Base-by-base conservation (phyloP, 2,113 vertebrate species). In the Ctenomys sociabilis region DNA sequence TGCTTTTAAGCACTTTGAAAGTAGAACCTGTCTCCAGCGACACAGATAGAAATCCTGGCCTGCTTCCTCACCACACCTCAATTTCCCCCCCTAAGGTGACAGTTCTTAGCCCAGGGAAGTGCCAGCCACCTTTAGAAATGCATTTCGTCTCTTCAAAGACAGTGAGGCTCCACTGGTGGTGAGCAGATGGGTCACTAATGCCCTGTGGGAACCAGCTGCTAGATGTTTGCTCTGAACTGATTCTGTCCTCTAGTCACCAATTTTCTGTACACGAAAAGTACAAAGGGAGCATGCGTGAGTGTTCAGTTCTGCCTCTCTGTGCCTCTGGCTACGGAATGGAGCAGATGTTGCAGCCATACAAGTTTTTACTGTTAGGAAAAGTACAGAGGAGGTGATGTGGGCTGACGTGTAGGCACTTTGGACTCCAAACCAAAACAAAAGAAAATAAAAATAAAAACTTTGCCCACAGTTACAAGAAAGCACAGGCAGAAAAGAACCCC, bases 281-380 rank as follows among this genome's bases (percentile, higher is more conserved):
- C 24, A 43, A 32, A 63, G 40, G 28, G 83, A 11, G 30, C 28
- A 40, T 81, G 75, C 83, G 26, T 64, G 96, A 88, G 92, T 96
- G 96, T 94, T 96, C 66, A 88, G 89, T 88, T 97, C 96, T 96
- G 95, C 94, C 96, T 97, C 93, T 88, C 96, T 96, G 91, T 37
- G 88, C 97, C 97, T 97, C n/a, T 1, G 97, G 98, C 93, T 87
- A 95, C 61, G 95, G 95, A 94, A 91, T 64, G 37, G 57, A 98
- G 97, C 98, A 98, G 98, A 97, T 98, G 96, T 54, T 95, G 96
- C 86, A 81, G 49, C 66, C 95, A 95, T 86, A 88, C 86, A 94
- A 80, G 73, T 45, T 96, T 97, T 91, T 94, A 28, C 87, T 96
- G 16, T 98, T 95, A 95, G 96, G 85, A 91, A 95, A 96, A 94